Evolutionary conservation across 2,888 invertebrate species (phyloP).

Genomic region (Lasiommata megera): DNA sequence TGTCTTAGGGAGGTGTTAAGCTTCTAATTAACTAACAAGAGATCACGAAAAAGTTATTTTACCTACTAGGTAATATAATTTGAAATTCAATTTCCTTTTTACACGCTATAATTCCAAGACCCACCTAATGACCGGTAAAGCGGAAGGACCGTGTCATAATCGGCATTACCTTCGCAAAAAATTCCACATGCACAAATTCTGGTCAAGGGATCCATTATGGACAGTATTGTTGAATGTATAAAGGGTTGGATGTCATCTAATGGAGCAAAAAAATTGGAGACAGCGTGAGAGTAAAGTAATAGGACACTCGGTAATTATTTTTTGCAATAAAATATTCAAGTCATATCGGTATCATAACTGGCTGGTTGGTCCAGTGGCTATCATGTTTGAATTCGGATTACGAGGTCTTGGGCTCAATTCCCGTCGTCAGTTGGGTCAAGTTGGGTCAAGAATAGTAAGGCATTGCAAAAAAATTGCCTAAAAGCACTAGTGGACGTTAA

Average conservation of each 20-base stretch:
- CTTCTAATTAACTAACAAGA: no score
- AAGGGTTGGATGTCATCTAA: constrained; percentile 71
- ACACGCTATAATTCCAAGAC: constrained; percentile 13
- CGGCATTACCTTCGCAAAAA: constrained; percentile 6
- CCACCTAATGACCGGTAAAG: constrained; percentile 38
- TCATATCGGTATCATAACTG: no score
- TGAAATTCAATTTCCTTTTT: background rate
- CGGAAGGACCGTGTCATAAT: constrained; percentile 41
- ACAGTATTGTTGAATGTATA: constrained; percentile 47
- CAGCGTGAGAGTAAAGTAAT: constrained; percentile 67
- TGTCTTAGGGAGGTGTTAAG: no score
- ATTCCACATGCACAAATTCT: constrained; percentile 56
- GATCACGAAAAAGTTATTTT: background rate
- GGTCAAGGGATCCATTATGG: constrained; percentile 75
- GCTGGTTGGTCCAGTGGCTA: no score
- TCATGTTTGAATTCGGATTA: no score
- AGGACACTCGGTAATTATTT: constrained; percentile 28
- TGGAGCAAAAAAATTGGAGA: constrained; percentile 51
- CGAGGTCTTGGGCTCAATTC: no score
- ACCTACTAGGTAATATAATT: background rate
- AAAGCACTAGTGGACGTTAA: no score
- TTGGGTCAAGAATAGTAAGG: no score
- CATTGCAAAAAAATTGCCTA: no score
- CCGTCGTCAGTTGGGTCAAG: no score
- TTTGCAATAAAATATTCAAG: constrained; percentile 5